phyloP scores from a whole-genome alignment of 2,888 invertebrate species.

The Ethmia dodecea region DNA sequence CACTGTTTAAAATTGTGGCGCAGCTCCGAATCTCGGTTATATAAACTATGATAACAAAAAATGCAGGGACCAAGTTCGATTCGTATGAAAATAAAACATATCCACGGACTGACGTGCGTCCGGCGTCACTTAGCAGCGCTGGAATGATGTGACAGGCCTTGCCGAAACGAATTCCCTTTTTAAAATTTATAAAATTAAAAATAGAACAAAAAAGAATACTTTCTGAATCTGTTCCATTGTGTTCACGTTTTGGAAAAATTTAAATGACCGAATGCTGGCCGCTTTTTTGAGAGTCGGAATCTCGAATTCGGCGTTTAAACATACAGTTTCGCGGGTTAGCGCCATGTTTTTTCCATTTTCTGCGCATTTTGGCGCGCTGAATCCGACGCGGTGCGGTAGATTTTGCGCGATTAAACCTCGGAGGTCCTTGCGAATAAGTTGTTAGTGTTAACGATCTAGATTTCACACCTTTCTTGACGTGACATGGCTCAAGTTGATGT shows the following conservation, averaged over 20 bases:
- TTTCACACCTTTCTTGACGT: slow-evolving; percentile 38
- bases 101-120: slow-evolving; percentile 72
- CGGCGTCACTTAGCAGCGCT: slow-evolving; percentile 77
- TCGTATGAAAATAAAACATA: slow-evolving; percentile 74
- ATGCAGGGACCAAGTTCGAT: slow-evolving; percentile 60
- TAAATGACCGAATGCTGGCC: slow-evolving; percentile 65
- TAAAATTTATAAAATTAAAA: slow-evolving; percentile 63
- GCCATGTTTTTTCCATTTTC: slow-evolving; percentile 77
- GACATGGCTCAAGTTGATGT: slow-evolving; percentile 20
- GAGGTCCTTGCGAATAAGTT: slow-evolving; percentile 68
- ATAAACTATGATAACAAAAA: slow-evolving; percentile 72
- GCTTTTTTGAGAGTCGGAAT: slow-evolving; percentile 66
- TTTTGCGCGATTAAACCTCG: slow-evolving; percentile 67
- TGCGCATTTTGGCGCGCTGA: slow-evolving; percentile 65
- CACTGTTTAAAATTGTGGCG: too few species aligned
- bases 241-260: slow-evolving; percentile 76
- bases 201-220: slow-evolving; percentile 53
- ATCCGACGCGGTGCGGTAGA: slow-evolving; percentile 60
- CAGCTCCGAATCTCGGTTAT: slow-evolving; percentile 36
- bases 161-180: slow-evolving; percentile 73
- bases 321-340: slow-evolving; percentile 75
- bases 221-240: slow-evolving; percentile 73
- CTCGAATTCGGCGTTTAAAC: slow-evolving; percentile 74
- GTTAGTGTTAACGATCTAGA: slow-evolving; percentile 67
- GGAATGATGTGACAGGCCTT: slow-evolving; percentile 76